Conservation (phyloP, 2,888 invertebrate species). For the Pegoplata infirma region DNA sequence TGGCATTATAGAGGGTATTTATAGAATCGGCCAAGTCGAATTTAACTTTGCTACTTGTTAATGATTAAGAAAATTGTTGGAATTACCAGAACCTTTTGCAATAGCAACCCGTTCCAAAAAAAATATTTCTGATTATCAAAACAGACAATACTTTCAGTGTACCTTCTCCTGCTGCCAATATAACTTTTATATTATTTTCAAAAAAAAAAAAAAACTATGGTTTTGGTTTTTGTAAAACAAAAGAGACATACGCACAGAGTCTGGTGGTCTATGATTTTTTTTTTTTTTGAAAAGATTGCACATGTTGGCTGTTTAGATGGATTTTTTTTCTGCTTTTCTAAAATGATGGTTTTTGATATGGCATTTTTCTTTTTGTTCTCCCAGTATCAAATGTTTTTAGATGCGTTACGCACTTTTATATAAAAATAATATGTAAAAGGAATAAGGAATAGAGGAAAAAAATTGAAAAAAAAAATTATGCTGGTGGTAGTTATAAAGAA, state of each 20-base stretch:
- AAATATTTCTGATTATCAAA: too few species aligned
- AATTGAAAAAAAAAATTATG: slow-evolving; percentile 36
- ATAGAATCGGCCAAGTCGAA: too few species aligned
- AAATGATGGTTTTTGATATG: neutral
- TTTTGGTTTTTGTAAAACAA: neutral
- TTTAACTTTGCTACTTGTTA: too few species aligned
- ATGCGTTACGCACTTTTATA: slow-evolving; percentile 38
- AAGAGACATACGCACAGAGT: neutral
- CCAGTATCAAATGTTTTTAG: neutral
- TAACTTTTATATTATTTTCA: slow-evolving; percentile 15
- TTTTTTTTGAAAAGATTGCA: slow-evolving; percentile 26
- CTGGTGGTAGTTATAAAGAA: slow-evolving; percentile 48
- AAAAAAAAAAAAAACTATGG: too few species aligned
- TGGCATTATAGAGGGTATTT: too few species aligned
- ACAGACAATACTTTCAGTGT: too few species aligned
- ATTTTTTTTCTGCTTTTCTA: neutral
- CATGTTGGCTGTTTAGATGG: neutral
- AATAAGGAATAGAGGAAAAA: slow-evolving; percentile 23
- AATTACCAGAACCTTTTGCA: too few species aligned
- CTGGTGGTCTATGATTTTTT: slow-evolving; percentile 8
- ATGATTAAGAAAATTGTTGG: too few species aligned
- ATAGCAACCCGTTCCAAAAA: too few species aligned
- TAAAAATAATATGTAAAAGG: slow-evolving; percentile 20
- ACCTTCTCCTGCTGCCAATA: too few species aligned
- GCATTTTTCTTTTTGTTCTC: slow-evolving; percentile 6